Evolutionary conservation across 2,797 vertebrate genomes (phyloP).

Genomic region (Capromys pilorides): DNA sequence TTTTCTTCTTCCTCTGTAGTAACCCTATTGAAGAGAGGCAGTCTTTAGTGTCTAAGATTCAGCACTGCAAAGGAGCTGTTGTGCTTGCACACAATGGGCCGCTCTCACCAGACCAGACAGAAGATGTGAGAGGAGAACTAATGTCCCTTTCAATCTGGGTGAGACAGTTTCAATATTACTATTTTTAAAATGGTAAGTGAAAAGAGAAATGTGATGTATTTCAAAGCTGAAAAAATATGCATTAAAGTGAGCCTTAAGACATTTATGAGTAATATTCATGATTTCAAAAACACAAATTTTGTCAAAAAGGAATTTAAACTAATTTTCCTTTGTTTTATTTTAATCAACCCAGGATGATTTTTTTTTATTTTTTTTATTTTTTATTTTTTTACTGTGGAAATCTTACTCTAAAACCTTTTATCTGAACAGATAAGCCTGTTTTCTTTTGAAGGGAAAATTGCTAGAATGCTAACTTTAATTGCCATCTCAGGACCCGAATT

Average conservation of each 20-base stretch:
- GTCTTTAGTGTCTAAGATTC: constrained; percentile 91
- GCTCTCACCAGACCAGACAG: constrained; percentile 89
- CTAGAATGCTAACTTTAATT: background rate
- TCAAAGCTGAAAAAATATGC: constrained; percentile 81
- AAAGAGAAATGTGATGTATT: constrained; percentile 80
- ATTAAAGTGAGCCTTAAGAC: constrained; percentile 81
- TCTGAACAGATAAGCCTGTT: constrained; percentile 32
- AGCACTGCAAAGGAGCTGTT: constrained; percentile 90
- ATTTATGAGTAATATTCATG: constrained; percentile 62
- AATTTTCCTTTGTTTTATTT: constrained; percentile 70
- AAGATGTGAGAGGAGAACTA: constrained; percentile 92
- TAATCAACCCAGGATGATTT: background rate
- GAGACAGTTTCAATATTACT: constrained; percentile 77
- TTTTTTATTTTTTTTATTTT: background rate
- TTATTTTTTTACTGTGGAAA: constrained; percentile 49
- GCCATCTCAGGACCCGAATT: constrained; percentile 9
- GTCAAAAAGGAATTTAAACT: constrained; percentile 44
- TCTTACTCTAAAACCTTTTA: constrained; percentile 9
- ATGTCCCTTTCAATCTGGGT: constrained; percentile 86
- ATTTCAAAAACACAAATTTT: constrained; percentile 73
- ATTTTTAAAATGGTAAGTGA: constrained; percentile 82
- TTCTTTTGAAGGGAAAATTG: constrained; percentile 55
- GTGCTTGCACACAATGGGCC: constrained; percentile 90
- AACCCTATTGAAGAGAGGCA: constrained; percentile 90
- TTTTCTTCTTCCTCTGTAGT: constrained; percentile 88